Evolutionary conservation across 2,113 vertebrate species (phyloP).

Genomic region (Hippocampus mohnikei): DNA sequence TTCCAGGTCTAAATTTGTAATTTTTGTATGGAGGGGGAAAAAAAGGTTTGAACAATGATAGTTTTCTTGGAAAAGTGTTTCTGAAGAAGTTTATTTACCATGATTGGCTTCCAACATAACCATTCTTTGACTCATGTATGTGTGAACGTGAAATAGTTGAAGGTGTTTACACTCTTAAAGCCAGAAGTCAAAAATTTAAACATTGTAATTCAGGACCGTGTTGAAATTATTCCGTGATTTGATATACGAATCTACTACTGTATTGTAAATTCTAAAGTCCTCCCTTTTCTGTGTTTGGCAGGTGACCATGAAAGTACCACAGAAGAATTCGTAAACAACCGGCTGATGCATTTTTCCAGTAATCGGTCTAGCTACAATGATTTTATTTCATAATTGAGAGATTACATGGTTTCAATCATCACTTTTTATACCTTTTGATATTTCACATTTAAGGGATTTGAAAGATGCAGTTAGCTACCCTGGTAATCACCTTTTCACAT

Average conservation of each 20-base stretch:
- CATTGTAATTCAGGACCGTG: not conserved
- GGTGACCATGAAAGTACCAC: conserved; percentile 86
- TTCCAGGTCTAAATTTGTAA: not conserved
- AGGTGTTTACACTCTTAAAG: not conserved
- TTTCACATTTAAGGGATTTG: not conserved
- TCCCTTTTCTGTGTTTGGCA: conserved; percentile 36
- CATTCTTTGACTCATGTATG: too few relatives aligned
- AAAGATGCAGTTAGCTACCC: not conserved
- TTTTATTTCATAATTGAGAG: not conserved
- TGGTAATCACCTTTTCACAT: not conserved
- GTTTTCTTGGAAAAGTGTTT: too few relatives aligned
- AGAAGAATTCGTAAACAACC: conserved; percentile 83
- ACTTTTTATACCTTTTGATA: not conserved
- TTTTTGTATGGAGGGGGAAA: not conserved
- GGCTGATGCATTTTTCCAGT: not conserved
- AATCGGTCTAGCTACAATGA: not conserved
- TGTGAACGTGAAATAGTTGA: not conserved
- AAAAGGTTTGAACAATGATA: too few relatives aligned
- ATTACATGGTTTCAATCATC: not conserved
- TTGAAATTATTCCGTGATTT: not conserved
- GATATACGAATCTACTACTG: not conserved
- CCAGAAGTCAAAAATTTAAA: not conserved
- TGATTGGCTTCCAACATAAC: too few relatives aligned
- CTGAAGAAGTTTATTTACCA: too few relatives aligned
- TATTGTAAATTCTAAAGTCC: not conserved